Percentiles rank a stretch among this genome's conserved stretches.
These are phyloP conservation scores for Chinchilla lanigera DNA, from an alignment of 2,113 vertebrate genomes.

Conservation along the genomic window DNA sequence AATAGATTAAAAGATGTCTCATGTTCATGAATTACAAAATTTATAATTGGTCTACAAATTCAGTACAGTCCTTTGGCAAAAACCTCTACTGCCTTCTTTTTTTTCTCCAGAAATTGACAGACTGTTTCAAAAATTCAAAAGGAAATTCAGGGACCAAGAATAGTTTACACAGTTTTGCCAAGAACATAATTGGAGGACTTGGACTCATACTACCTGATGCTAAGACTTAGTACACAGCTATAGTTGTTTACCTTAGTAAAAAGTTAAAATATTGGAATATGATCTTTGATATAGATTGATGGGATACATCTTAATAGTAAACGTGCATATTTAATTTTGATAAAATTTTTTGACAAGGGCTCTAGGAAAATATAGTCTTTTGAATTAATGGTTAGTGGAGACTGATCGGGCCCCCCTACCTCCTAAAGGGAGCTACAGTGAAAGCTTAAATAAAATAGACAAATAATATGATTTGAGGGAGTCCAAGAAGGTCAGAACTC, in stretches of 20 bases:
- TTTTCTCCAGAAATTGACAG: conserved; percentile 27
- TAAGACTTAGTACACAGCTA: neutral
- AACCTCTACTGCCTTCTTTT: neutral
- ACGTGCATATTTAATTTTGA: neutral
- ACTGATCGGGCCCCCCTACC: neutral
- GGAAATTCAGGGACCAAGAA: neutral
- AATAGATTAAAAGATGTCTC: neutral
- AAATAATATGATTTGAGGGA: neutral
- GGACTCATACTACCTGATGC: neutral
- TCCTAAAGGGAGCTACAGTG: neutral
- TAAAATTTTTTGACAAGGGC: neutral
- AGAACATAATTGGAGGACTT: neutral
- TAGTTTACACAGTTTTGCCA: neutral
- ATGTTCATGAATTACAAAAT: neutral
- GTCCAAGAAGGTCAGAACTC: neutral
- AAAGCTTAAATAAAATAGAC: neutral
- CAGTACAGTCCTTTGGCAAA: neutral
- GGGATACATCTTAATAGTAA: neutral
- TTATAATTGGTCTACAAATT: neutral
- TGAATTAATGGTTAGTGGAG: neutral
- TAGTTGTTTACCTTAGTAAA: neutral
- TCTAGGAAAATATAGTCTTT: neutral
- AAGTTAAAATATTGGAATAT: neutral
- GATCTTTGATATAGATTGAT: neutral
- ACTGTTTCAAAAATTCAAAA: neutral